Base-by-base conservation (phyloP, 2,797 vertebrate species). In the Craterocephalus amniculus region DNA sequence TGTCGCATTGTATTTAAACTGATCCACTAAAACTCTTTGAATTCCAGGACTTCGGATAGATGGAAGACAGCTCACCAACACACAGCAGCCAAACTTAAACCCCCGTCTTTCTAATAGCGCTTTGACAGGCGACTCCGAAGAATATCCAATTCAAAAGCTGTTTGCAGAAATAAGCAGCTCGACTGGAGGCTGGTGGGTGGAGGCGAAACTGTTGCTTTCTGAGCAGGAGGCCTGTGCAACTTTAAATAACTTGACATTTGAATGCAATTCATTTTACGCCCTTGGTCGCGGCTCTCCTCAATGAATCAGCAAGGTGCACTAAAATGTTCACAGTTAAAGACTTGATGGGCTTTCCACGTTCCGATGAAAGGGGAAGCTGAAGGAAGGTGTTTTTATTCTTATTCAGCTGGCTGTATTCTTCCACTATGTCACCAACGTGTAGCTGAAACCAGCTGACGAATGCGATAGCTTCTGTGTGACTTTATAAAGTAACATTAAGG, bases 281-380 rank as follows among this genome's bases (percentile, higher is more conserved):
- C 32, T 1, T 11, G 55, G 36, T 45, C 65, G 14, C 14, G 4
- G 2, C 22, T 11, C 6, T 55, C 43, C 12, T 34, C 11, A 63
- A 67, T 74, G 64, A 81, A 35, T 72, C 66, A 71, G 72, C 52
- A 38, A 52, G 74, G 18, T 58, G 60, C 1, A 22, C 11, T 14
- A 2, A 54, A n/a, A 38, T 6, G 4, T 16, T 59, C 31, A 14
- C 7, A n/a, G 51, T 24, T 56, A 49, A 11, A 54, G 68, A 49
- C 49, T 59, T 32, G 60, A 38, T 13, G 78, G 60, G 67, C 31
- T 68, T 84, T 71, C 66, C 74, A 62, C 43, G 43, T 60, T 71
- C 54, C 6, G 4, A 10, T 56, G 31, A 78, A 78, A 76, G 29
- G 18, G 71, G 76, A 85, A 82, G 52, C 49, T 69, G 58, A 54